These are phyloP conservation scores for Hormiphora californensis DNA, from an alignment of 37 sponge, comb jelly and placozoan genomes.

Conservation along the genomic window DNA sequence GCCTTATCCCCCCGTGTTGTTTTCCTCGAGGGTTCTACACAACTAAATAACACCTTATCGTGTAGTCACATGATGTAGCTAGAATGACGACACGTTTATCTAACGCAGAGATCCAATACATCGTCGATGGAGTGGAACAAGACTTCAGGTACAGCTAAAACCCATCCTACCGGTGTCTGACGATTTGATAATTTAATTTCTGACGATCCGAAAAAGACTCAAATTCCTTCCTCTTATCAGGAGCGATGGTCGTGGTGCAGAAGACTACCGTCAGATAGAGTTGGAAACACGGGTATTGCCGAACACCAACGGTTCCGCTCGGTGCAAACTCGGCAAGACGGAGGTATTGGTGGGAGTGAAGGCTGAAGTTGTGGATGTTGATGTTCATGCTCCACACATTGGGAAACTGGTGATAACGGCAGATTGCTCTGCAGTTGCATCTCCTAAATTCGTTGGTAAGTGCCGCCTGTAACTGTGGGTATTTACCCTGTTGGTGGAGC, in stretches of 20 bases:
- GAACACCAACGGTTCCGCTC: constrained; percentile 45
- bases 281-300: constrained; percentile 36
- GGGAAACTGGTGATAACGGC: constrained; percentile 8
- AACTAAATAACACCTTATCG: no score
- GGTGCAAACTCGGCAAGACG: constrained; percentile 47
- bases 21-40: no score
- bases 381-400: not conserved
- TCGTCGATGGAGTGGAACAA: not conserved
- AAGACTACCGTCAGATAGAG: constrained; percentile 42
- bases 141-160: no score
- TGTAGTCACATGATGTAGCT: no score
- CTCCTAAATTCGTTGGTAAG: constrained; percentile 39
- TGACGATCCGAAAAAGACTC: no score
- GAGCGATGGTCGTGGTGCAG: constrained; percentile 8
- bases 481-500: no score
- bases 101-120: not conserved
- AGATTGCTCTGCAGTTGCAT: constrained; percentile 46
- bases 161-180: no score
- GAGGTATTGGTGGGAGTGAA: constrained; percentile 46
- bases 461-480: no score
- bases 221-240: no score
- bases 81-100: no score
- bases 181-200: no score
- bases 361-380: constrained; percentile 49
- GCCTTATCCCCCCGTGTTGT: no score